Evolutionary conservation across 1,140 invertebrate species (phyloP).

Genomic region (Venturia canescens): DNA sequence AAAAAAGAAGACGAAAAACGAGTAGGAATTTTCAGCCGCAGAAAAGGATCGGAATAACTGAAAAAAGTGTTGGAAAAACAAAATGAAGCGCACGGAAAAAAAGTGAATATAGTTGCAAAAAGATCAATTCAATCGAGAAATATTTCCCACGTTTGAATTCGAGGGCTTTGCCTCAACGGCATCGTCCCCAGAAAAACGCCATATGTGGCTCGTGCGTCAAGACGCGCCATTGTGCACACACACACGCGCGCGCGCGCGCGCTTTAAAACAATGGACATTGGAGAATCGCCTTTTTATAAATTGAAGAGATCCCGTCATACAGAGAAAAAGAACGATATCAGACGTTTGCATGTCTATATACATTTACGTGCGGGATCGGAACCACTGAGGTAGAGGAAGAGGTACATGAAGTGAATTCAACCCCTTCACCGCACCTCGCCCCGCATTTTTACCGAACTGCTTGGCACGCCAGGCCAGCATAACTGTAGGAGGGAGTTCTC

Average conservation of each 20-base stretch:
- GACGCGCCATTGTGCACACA: slow-evolving; percentile 7
- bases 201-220: slow-evolving; percentile 8
- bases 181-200: slow-evolving; percentile 14
- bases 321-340: neutral
- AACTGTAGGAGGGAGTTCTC: no score
- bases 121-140: neutral
- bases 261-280: slow-evolving; percentile 9
- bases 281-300: slow-evolving; percentile 22
- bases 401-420: neutral
- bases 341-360: neutral
- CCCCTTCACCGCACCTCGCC: no score
- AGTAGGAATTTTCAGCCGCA: neutral
- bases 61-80: no score
- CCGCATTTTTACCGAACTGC: no score
- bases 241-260: neutral
- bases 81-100: no score
- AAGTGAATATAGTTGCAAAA: neutral
- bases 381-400: neutral
- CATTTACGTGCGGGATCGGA: neutral
- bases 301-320: slow-evolving; percentile 12
- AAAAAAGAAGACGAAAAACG: neutral
- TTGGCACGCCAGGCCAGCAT: no score
- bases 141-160: slow-evolving; percentile 6
- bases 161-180: neutral
- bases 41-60: neutral